Conservation (phyloP, 2,888 invertebrate species). For the Rhogogaster chlorosoma region DNA sequence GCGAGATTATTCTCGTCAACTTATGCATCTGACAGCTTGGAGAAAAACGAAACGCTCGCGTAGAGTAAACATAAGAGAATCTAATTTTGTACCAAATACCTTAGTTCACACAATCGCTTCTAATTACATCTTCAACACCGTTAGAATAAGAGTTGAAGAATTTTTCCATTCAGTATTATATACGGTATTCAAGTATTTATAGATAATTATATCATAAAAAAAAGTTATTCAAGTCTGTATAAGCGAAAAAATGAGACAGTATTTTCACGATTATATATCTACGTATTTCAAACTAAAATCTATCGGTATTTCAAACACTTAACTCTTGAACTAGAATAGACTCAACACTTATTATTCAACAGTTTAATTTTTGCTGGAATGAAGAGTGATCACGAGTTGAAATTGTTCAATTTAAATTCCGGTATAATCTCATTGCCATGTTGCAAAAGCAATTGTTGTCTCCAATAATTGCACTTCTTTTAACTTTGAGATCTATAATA, state of each 20-base stretch:
- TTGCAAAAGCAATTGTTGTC: not conserved
- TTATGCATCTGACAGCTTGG: not conserved
- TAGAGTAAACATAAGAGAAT: not conserved
- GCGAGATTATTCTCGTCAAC: not conserved
- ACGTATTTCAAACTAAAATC: not conserved
- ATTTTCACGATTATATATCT: not conserved
- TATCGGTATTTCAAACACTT: not conserved
- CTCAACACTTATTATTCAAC: conserved; percentile 16
- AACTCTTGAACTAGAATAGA: conserved; percentile 11
- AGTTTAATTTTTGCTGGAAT: conserved; percentile 1
- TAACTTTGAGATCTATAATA: not conserved
- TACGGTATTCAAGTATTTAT: not conserved
- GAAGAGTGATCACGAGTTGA: not conserved
- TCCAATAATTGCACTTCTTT: not conserved
- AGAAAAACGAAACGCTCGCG: not conserved
- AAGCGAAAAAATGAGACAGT: not conserved
- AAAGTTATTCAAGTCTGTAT: not conserved
- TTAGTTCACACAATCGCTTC: not conserved
- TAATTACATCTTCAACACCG: not conserved
- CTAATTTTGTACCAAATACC: not conserved
- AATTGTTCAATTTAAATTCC: not conserved
- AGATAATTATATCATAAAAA: not conserved
- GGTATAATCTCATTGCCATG: not conserved
- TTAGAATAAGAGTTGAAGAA: not conserved
- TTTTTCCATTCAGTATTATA: not conserved